Base-by-base conservation (phyloP, 2,888 invertebrate species). In the Eristalinus sepulchralis region DNA sequence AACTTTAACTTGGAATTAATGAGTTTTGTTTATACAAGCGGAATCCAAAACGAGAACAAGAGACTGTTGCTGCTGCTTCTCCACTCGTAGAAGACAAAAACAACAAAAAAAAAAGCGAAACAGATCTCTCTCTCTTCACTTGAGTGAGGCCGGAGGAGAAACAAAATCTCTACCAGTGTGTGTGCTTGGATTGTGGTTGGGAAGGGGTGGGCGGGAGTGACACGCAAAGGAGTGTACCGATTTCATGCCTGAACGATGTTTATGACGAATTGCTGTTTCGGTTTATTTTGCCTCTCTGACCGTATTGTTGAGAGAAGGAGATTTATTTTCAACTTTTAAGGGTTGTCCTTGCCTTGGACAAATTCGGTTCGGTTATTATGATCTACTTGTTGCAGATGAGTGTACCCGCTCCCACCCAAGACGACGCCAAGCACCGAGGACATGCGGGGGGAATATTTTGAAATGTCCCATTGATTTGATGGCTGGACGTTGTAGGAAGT, bases 171-270 rank as follows among this genome's bases (percentile, higher is more conserved):
- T 63, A 20, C 64, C 22, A 20, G 66, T 59, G 47, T 60, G 31
- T 22, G n/a, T n/a, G n/a, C n/a, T n/a, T n/a, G n/a, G n/a, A n/a
- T n/a, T n/a, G n/a, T n/a, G n/a, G n/a, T n/a, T n/a, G n/a, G n/a
- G 11, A n/a, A 22, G 6, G 17, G 22, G 22, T 62, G 77, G 24
- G 60, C 59, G 64, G 71, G 77, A 53, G 20, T 60, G 27, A 36
- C 64, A 66, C 57, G 39, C 71, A 36, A 64, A 57, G 47, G 24
- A 62, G 60, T 55, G 66, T 68, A 80, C 71, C 55, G 80, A 84
- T 84, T 84, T 84, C 62, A 84, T 76, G 84, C 80, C 67, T 76
- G 80, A 84, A 84, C 71, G 70, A 71, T 81, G 76, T 84, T 80
- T 76, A 84, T 81, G 84, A 81, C 81, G 80, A 81, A 84, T 84